phyloP scores from a whole-genome alignment of 1,140 invertebrate genomes.

The Drosophila biarmipes region DNA sequence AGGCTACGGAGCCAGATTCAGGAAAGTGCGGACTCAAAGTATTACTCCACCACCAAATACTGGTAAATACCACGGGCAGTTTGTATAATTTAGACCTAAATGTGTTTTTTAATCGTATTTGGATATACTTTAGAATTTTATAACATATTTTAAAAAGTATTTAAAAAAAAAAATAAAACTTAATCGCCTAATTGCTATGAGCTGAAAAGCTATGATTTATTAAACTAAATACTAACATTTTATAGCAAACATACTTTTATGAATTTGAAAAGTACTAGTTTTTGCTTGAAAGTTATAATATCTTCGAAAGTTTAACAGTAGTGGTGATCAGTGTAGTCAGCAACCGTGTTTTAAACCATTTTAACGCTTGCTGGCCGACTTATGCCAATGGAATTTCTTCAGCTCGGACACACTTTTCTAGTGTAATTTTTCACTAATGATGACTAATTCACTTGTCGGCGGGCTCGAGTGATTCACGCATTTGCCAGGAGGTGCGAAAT shows the following conservation, averaged over 20 bases:
- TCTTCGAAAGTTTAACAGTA: too few relatives aligned
- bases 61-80: neutral
- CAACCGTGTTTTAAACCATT: neutral
- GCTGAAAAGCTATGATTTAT: too few relatives aligned
- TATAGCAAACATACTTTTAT: too few relatives aligned
- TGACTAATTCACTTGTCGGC: conserved; percentile 68
- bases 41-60: neutral
- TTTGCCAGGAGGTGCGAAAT: conserved; percentile 55
- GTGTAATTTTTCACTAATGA: conserved; percentile 74
- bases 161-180: too few relatives aligned
- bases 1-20: conserved; percentile 5
- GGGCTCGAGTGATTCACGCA: conserved; percentile 66
- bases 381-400: conserved; percentile 69
- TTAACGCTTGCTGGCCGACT: conserved; percentile 40
- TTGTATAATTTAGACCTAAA: neutral
- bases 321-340: neutral
- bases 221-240: too few relatives aligned
- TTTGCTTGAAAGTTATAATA: too few relatives aligned
- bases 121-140: too few relatives aligned
- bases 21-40: neutral
- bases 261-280: too few relatives aligned
- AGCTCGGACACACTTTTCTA: conserved; percentile 57
- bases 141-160: neutral
- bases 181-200: too few relatives aligned
- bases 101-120: too few relatives aligned